Base-by-base conservation (phyloP, 2,113 vertebrate species). In the Pristiophorus japonicus region DNA sequence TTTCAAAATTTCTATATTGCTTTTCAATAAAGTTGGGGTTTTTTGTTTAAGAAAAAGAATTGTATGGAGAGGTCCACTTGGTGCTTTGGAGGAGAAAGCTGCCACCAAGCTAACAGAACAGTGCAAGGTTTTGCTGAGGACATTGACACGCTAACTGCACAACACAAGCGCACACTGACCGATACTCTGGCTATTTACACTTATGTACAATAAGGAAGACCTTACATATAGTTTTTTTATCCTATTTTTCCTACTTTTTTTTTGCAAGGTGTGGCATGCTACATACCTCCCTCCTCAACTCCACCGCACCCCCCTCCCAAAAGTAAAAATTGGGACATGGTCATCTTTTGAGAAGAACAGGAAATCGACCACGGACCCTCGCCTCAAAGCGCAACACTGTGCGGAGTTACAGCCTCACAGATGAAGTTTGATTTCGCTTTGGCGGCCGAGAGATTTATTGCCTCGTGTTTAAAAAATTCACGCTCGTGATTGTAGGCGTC, bases 1-100 rank as follows among this genome's bases (percentile, higher is more conserved):
- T 73, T 94, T 94, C 93, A 94, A 94, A 94, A 94, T 27, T 42
- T 94, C 93, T 94, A 94, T 73, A 94, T 94, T 94, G 93, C 93
- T 94, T 70, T 94, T 51, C 93, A 94, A 47, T 73, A 73, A 93
- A 93, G 51, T 81, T 81, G 11, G 51, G 24, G 18, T 63, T 42
- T 34, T 30, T 62, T 94, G 51, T 14, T 70, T 94, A 94, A 94
- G 92, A 94, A 94, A 70, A 94, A 16, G 91, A 65, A 66, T 38
- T 45, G 18, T 42, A 94, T n/a, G 45, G 63, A 70, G 93, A 70
- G 93, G 66, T 94, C 18, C 10, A 94, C 8, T 34, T 20, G 51
- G 12, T 51, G 42, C 24, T 45, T 70, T 51, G 18, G 51, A 94
- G 51, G 92, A 94, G 38, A 66, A 94, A 94, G 93, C 66, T 7